Percentiles rank a stretch among this genome's conserved stretches.
Conservation (phyloP, 2,113 vertebrate species). For the Ahaetulla prasina region DNA sequence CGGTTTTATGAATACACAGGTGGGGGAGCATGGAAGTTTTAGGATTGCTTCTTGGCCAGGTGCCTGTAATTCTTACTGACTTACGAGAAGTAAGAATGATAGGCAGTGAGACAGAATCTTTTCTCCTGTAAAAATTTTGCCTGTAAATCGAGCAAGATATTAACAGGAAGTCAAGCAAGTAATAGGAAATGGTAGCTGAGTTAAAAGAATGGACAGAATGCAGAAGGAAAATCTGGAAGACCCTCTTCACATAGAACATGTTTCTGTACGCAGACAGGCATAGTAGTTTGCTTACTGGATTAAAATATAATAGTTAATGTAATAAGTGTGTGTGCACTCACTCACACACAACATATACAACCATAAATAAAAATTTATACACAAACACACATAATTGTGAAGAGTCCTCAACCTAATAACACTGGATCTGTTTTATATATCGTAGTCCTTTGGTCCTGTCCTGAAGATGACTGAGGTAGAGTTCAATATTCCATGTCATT, state of each 20-base stretch:
- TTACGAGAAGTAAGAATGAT: not conserved
- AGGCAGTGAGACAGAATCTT: not conserved
- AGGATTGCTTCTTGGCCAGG: not conserved
- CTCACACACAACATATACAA: not conserved
- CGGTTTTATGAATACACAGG: rapidly evolving
- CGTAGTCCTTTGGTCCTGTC: not conserved
- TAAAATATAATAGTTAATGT: not conserved
- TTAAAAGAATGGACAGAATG: not conserved
- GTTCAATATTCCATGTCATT: not conserved
- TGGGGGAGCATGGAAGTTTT: not conserved
- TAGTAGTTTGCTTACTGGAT: not conserved
- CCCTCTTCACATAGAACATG: not conserved
- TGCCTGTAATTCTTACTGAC: not conserved
- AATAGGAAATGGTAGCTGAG: not conserved
- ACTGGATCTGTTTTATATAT: not conserved
- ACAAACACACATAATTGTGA: not conserved
- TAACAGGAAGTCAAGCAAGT: not conserved
- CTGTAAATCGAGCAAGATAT: not conserved
- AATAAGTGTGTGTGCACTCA: not conserved
- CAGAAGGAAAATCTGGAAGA: not conserved
- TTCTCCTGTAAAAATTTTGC: not conserved
- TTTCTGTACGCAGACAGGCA: not conserved
- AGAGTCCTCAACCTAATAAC: not conserved
- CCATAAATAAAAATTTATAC: not conserved
- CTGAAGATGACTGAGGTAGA: not conserved